Conservation (phyloP, 2,113 vertebrate genomes). For the Acanthochromis polyacanthus region DNA sequence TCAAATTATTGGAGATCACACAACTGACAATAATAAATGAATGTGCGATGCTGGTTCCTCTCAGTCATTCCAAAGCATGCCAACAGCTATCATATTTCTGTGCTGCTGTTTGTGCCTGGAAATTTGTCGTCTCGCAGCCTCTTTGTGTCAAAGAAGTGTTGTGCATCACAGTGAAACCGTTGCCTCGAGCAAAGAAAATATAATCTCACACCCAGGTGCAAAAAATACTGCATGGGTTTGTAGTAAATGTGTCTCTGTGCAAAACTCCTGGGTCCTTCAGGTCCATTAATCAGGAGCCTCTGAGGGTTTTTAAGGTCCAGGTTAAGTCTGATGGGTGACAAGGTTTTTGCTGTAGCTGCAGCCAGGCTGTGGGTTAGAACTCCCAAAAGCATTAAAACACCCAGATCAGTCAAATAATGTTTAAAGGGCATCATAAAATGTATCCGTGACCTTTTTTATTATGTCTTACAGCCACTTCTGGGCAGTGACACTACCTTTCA, state of each 20-base stretch:
- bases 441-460: background rate
- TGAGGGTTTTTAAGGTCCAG: conserved; percentile 16
- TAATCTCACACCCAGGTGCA: conserved; percentile 17
- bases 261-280: conserved; percentile 3
- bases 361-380: conserved; percentile 4
- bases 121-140: background rate
- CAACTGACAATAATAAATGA: background rate
- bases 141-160: conserved; percentile 28
- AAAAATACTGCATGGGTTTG: background rate
- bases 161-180: conserved; percentile 35
- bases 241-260: conserved; percentile 33
- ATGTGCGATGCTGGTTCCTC: background rate
- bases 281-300: conserved; percentile 27
- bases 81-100: background rate
- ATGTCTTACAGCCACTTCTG: background rate
- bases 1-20: background rate
- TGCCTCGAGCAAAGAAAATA: conserved; percentile 41
- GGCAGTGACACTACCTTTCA: background rate
- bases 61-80: background rate
- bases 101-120: background rate
- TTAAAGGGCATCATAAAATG: background rate
- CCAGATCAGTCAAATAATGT: background rate
- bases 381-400: conserved; percentile 1
- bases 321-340: conserved; percentile 29
- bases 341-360: conserved; percentile 6